These are phyloP conservation scores for Palythoa grandiflora DNA, from an alignment of 92 coral and sea anemone genomes.

Conservation along the genomic window DNA sequence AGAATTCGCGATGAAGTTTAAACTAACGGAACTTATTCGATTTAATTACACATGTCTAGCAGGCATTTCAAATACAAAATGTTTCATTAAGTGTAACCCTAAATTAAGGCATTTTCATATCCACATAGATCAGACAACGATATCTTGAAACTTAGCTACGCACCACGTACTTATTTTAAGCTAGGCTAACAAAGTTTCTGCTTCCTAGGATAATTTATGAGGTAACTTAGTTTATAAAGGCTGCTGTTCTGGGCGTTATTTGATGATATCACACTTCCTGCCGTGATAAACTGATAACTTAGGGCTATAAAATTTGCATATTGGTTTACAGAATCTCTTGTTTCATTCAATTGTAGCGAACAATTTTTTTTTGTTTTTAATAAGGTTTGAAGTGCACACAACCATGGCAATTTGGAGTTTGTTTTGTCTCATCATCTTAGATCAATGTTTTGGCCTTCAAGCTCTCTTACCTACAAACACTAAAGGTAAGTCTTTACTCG, in stretches of 20 bases:
- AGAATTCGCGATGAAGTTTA: neutral
- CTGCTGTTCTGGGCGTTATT: neutral
- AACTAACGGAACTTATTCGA: neutral
- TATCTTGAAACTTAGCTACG: no score
- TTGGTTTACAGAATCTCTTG: constrained; percentile 1
- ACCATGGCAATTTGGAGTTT: neutral
- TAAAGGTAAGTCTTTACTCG: neutral
- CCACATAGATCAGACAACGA: no score
- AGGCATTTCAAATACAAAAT: no score
- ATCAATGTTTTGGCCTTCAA: neutral
- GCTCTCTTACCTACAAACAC: neutral
- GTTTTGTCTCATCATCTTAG: neutral
- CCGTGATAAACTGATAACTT: neutral
- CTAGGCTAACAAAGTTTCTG: no score
- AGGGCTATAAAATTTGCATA: neutral
- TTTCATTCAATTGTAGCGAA: neutral
- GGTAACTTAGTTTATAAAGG: neutral
- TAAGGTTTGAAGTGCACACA: neutral
- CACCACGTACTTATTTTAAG: no score
- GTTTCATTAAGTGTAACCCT: no score
- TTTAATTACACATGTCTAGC: no score
- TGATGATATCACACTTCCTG: constrained; percentile 5
- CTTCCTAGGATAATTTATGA: no score
- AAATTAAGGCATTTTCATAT: no score
- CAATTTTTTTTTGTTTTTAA: neutral